phyloP scores from a whole-genome alignment of 2,797 vertebrate genomes.

The Holocentrus rufus region DNA sequence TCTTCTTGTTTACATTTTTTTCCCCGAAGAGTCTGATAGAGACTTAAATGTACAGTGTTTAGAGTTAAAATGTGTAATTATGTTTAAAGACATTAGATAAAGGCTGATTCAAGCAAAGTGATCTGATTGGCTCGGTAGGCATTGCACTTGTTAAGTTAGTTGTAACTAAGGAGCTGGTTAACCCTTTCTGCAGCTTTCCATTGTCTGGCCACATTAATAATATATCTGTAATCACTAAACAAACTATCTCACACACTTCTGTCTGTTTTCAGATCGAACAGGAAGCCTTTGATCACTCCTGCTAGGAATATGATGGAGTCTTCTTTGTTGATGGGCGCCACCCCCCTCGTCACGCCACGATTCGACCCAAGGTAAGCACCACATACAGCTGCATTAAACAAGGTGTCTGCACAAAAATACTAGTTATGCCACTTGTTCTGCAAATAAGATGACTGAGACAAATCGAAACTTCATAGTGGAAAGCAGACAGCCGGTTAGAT shows the following conservation, averaged over 20 bases:
- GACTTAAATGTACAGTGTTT: too few relatives aligned
- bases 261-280: constrained; percentile 72
- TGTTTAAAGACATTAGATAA: too few relatives aligned
- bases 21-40: too few relatives aligned
- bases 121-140: too few relatives aligned
- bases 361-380: constrained; percentile 81
- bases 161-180: background rate
- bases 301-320: constrained; percentile 75
- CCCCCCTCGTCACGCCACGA: constrained; percentile 82
- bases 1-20: too few relatives aligned
- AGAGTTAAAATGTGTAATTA: too few relatives aligned
- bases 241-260: background rate
- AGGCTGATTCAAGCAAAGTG: too few relatives aligned
- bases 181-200: too few relatives aligned
- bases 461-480: too few relatives aligned
- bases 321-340: constrained; percentile 79
- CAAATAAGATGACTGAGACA: too few relatives aligned
- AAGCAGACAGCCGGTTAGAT: too few relatives aligned
- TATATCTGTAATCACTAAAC: background rate
- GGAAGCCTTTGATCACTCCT: constrained; percentile 79
- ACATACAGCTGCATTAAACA: background rate
- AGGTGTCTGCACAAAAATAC: background rate
- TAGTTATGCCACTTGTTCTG: background rate
- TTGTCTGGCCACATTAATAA: too few relatives aligned
- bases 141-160: background rate